Percentiles rank a stretch among this genome's conserved stretches.
phyloP scores from a whole-genome alignment of 2,113 vertebrate species.

The Channa maculata region DNA sequence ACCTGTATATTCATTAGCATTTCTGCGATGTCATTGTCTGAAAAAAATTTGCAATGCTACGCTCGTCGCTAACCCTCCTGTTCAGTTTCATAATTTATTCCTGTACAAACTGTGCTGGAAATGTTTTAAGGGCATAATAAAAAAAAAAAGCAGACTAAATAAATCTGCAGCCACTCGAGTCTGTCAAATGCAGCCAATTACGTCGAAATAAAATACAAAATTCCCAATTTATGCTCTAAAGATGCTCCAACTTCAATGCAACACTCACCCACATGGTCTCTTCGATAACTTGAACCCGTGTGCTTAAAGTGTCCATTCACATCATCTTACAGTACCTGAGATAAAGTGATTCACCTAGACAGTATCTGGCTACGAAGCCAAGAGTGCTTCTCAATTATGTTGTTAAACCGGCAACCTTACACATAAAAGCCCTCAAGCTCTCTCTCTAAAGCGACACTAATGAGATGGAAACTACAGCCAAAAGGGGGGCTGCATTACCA shows the following conservation, averaged over 20 bases:
- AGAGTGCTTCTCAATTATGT: slow-evolving; percentile 67
- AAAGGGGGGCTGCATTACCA: slow-evolving; percentile 47
- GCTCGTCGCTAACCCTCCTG: not conserved
- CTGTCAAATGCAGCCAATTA: slow-evolving; percentile 46
- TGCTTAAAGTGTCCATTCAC: slow-evolving; percentile 16
- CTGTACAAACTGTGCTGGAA: not conserved
- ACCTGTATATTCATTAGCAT: too few species aligned
- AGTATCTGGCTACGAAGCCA: slow-evolving; percentile 48
- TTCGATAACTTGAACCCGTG: slow-evolving; percentile 45
- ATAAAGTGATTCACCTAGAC: slow-evolving; percentile 53
- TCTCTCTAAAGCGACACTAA: slow-evolving; percentile 72
- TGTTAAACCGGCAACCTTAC: slow-evolving; percentile 71
- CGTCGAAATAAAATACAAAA: slow-evolving; percentile 12
- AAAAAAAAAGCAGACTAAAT: slow-evolving; percentile 2
- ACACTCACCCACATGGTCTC: slow-evolving; percentile 23
- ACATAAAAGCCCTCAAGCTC: slow-evolving; percentile 64
- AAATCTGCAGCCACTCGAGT: slow-evolving; percentile 8
- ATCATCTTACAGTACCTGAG: slow-evolving; percentile 46
- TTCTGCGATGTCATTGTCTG: too few species aligned
- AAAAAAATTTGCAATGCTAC: not conserved
- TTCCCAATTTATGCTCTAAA: slow-evolving; percentile 15
- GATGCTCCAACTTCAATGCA: slow-evolving; percentile 24
- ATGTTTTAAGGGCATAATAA: slow-evolving; percentile 33
- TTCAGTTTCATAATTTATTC: not conserved
- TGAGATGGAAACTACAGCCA: slow-evolving; percentile 64